Base-by-base conservation (phyloP, 2,113 vertebrate species). In the Plotosus lineatus region DNA sequence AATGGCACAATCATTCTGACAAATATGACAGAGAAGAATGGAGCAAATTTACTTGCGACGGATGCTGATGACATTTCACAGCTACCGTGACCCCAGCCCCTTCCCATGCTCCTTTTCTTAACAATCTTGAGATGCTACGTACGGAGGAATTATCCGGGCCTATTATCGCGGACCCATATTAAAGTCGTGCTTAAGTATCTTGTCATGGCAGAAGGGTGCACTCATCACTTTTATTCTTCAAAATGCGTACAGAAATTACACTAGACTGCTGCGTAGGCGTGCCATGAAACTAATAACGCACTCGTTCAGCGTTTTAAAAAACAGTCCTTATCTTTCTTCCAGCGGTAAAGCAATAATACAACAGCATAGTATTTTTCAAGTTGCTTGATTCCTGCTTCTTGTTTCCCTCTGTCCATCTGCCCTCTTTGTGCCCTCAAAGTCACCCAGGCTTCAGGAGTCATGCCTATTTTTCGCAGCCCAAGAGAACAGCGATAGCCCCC, bases 381-480 rank as follows among this genome's bases (percentile, higher is more conserved):
- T 23, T 8, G 44, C 48, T 10, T 3, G 14, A 10, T 56, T 56
- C 80, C 61, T 50, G 17, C 28, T 33, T 72, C 69, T 46, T 50
- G 44, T 46, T 71, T 75, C 53, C 48, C 60, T 53, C 26, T 44
- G 36, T 8, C 48, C 51, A 26, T 69, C 38, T 68, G 50, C 61
- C 61, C 61, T 76, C n/a, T 82, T 63, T 19, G n/a, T 56, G 40
- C 61, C 63, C 40, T n/a, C 60, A 76, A 76, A 84, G 72, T 75
- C 73, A 69, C 71, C 51, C 61, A 75, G 68, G 31, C 44, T 80
- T 77, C 65, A 76, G 75, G 50, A 56, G 31, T 66, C 71, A 75
- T 73, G 46, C 78, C 78, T 85, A 81, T 81, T 87, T 86, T 69
- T 81, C 78, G 78, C 82, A 73, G 78, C 53, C 15, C 28, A 71